Percentiles rank a stretch among this genome's conserved stretches.
Conservation (phyloP, 2,888 invertebrate species). For the Neocrepidodera transversa region DNA sequence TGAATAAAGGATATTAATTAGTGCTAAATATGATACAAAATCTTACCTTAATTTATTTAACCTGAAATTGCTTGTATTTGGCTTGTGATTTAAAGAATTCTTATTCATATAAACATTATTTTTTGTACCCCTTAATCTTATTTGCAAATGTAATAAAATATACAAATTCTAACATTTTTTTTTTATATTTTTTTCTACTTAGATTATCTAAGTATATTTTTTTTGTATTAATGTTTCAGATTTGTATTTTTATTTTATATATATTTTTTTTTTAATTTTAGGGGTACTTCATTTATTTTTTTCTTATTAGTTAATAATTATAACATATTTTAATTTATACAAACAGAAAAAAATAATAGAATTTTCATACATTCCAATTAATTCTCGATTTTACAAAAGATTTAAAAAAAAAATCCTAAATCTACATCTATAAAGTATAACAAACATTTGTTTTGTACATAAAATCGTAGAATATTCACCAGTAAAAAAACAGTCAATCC, state of each 20-base stretch:
- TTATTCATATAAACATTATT: slow-evolving; percentile 34
- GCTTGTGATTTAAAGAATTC: slow-evolving; percentile 25
- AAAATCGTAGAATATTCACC: slow-evolving; percentile 18
- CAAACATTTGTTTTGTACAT: slow-evolving; percentile 38
- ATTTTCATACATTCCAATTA: slow-evolving; percentile 10
- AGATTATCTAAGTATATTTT: slow-evolving; percentile 30
- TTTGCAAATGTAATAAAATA: slow-evolving; percentile 49
- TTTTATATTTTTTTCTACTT: slow-evolving; percentile 36
- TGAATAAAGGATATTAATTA: no score
- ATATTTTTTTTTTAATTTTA: slow-evolving; percentile 28
- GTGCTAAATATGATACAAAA: no score
- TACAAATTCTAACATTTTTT: slow-evolving; percentile 43
- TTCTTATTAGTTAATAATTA: slow-evolving; percentile 34
- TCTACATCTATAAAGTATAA: slow-evolving; percentile 27
- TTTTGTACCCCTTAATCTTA: slow-evolving; percentile 43
- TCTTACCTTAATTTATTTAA: no score
- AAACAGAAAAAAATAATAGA: slow-evolving; percentile 35
- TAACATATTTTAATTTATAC: slow-evolving; percentile 38
- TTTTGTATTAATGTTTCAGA: slow-evolving; percentile 26
- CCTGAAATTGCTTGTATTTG: background rate
- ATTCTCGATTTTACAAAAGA: no score
- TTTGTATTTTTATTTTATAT: slow-evolving; percentile 35
- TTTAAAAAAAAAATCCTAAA: no score
- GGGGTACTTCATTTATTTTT: slow-evolving; percentile 36
- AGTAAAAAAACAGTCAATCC: slow-evolving; percentile 30